Evolutionary conservation across 2,113 vertebrate genomes (phyloP), one percentile per base, ranked within the genome.

Genomic region (Cinclus mexicanus): DNA sequence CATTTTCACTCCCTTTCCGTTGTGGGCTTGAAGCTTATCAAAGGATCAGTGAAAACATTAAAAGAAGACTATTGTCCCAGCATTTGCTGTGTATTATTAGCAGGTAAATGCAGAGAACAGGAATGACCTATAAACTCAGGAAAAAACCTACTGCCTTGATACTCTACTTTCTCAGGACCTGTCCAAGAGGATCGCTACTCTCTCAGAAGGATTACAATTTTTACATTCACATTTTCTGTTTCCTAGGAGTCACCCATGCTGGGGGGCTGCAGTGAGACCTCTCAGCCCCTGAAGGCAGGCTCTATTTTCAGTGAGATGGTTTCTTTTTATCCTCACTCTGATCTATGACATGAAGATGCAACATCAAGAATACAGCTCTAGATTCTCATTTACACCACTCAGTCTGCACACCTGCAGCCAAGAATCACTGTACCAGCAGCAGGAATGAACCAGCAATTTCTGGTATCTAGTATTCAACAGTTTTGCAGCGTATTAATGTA

Each of bases 91-190:
- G 35, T 72, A 4, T 44, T 63, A 52, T 33, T 85, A 21, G 4
- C 13, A 75, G 23, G 25, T 70, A 70, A 78, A 63, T 63, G 10
- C 25, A 81, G 21, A 53, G 15, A 85, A 87, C 0, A 3, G 23
- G 33, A 93, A 68, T 26, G 23, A 59, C 11, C 12, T 39, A 31
- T 33, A 76, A 50, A 63, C 13, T 67, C n/a, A 11, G 31, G 33
- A 5, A 33, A 35, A 53, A 6, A 0, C 0, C 12, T 3, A 14
- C 13, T 70, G 22, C 21, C 60, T 71, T 81, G 56, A 59, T 29
- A 47, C 7, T 67, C 8, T 44, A 0, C 25, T 56, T 11, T 35
- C 23, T 64, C 67, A 68, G 68, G 5, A 1, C 1, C 4, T 39
- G 39, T 44, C 67, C 37, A 82, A 41, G 46, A 67, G 9, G 8